phyloP scores from a whole-genome alignment of 1,140 invertebrate genomes.

The Temnothorax longispinosus region DNA sequence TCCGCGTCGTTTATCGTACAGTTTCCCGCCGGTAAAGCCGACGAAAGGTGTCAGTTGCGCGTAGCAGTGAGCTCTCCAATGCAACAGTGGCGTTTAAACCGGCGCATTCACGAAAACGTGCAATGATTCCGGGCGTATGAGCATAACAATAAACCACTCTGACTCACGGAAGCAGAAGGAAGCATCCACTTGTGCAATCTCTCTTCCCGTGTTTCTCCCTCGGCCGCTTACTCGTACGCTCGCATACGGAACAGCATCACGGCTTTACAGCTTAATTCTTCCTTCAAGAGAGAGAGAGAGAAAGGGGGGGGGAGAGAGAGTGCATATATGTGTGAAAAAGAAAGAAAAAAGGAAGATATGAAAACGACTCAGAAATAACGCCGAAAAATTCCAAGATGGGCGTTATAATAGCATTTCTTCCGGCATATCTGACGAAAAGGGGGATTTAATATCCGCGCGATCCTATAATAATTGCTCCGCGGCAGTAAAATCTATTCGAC shows the following conservation, averaged over 20 bases:
- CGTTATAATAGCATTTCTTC: not conserved
- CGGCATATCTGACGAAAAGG: not conserved
- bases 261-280: conserved; percentile 21
- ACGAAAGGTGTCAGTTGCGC: conserved; percentile 28
- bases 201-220: conserved; percentile 15
- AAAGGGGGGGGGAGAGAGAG: not conserved
- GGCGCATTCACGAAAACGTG: conserved; percentile 27
- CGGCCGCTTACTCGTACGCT: not conserved
- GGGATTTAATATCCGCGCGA: conserved; percentile 6
- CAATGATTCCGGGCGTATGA: conserved; percentile 64
- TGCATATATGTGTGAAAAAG: not conserved
- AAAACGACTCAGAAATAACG: conserved; percentile 21
- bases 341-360: not conserved
- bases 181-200: conserved; percentile 62
- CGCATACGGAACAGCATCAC: not conserved
- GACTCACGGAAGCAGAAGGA: conserved; percentile 64
- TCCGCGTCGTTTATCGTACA: conserved; percentile 1
- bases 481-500: not conserved
- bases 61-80: not conserved
- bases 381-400: conserved; percentile 19
- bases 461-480: conserved; percentile 24
- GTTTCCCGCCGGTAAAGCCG: not conserved
- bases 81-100: not conserved
- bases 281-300: not conserved
- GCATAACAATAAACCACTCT: conserved; percentile 73